These are phyloP conservation scores for Diadophis punctatus DNA, from an alignment of 2,113 vertebrate species.

Conservation along the genomic window DNA sequence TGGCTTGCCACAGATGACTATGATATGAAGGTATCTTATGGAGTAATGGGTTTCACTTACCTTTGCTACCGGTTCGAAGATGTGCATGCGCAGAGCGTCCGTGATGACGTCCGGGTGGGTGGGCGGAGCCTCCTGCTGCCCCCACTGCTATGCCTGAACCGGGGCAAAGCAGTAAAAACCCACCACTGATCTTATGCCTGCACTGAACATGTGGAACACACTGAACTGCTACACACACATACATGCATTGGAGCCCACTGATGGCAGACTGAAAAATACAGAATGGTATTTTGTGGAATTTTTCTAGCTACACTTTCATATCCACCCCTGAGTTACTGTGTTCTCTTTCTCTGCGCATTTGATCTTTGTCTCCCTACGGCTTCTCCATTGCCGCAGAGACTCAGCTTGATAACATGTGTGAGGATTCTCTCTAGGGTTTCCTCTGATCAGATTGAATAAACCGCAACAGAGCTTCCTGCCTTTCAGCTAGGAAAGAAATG, in stretches of 20 bases:
- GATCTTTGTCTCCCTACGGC: not conserved
- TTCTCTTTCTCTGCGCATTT: constrained; percentile 5
- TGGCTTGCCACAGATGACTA: not conserved
- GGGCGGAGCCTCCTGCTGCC: no score
- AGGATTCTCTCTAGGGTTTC: constrained; percentile 5
- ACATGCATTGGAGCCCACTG: constrained; percentile 15
- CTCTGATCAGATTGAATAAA: not conserved
- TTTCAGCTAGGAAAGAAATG: not conserved
- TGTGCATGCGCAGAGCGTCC: no score
- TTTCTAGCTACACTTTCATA: not conserved
- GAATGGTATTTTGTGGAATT: not conserved
- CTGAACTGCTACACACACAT: not conserved
- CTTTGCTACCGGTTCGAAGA: no score
- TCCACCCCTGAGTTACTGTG: not conserved
- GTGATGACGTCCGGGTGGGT: no score
- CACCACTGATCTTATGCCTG: not conserved
- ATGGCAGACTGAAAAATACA: constrained; percentile 20
- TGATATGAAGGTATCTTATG: not conserved
- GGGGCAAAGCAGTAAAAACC: no score
- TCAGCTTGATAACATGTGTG: not conserved
- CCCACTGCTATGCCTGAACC: no score
- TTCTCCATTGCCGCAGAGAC: not conserved
- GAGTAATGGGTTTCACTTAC: no score
- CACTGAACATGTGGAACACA: constrained; percentile 4
- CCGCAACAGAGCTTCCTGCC: not conserved